Evolutionary conservation across 30 jellyfish, hydroid and myxozoan genomes (phyloP).

Genomic region (Cassiopea xamachana): DNA sequence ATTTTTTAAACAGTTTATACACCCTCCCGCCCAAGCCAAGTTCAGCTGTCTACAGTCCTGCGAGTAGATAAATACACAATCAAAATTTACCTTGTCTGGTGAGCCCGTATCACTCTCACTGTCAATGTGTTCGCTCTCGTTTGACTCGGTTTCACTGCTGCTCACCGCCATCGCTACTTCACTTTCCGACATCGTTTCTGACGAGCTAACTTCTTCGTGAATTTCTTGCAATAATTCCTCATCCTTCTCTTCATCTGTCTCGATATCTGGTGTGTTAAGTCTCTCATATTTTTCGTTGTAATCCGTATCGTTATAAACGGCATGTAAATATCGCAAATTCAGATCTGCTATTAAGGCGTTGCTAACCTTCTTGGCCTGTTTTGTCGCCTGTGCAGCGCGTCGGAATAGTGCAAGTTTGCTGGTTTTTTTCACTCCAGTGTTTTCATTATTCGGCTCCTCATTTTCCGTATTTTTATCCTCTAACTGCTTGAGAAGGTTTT

Average conservation of each 20-base stretch:
- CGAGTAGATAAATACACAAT: not conserved
- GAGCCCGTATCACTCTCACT: constrained; percentile 17
- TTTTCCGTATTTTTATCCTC: not conserved
- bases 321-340: constrained; percentile 47
- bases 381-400: constrained; percentile 19
- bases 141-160: not conserved
- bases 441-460: not conserved
- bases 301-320: constrained; percentile 52
- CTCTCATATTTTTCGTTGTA: constrained; percentile 49
- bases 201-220: not conserved
- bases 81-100: not conserved
- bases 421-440: not conserved
- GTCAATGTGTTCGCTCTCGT: constrained; percentile 12
- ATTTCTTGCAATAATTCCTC: constrained; percentile 31
- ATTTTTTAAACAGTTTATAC: no score
- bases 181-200: constrained; percentile 18
- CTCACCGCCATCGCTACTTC: not conserved
- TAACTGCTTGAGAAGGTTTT: not conserved
- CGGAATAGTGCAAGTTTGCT: not conserved
- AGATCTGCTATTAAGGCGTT: constrained; percentile 23
- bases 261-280: constrained; percentile 56
- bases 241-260: constrained; percentile 69
- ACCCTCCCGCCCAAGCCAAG: no score
- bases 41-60: no score
- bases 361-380: constrained; percentile 30